Base-by-base conservation (phyloP, 2,113 vertebrate species). In the Polypterus senegalus region DNA sequence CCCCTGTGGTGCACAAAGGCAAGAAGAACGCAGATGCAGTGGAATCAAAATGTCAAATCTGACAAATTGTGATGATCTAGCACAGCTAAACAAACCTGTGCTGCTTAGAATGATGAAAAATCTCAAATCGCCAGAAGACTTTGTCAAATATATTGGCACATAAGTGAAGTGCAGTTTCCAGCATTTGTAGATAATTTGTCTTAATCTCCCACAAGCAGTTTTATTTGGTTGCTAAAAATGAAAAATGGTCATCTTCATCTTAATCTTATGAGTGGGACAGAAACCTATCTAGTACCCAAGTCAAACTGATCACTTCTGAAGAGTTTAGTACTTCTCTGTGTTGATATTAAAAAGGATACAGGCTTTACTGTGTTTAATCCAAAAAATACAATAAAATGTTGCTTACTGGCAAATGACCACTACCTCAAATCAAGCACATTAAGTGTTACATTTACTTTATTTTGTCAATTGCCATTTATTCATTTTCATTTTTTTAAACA, bases 291-390 rank as follows among this genome's bases (percentile, higher is more conserved):
- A 57, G 62, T 64, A 59, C 48, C 27, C 47, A 43, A 48, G 53
- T 47, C 8, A 51, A 54, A 43, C 11, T 60, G 58, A 47, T 48
- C 52, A 47, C 7, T 65, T 4, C 51, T 54, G 45, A 43, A 67
- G 73, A 77, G 75, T 75, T 75, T 67, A 45, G 5, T 7, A 10
- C 63, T 57, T 63, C 67, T 70, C 67, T 48, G 66, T 63, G 57
- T 67, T 69, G 71, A 70, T 65, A 72, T 27, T 27, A 27, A 27
- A 27, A 1, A 2, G 27, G 27, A 27, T 27, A 27, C 27, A 27
- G 27, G 27, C 27, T 27, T 27, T 27, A 27, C 27, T 27, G 2
- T 27, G 27, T 27, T 27, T 27, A 27, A 27, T 27, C 27, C 27
- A 27, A 27, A 27, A 27, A 27, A 27, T 27, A 27, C 27, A 27